These are phyloP conservation scores for Noctua pronuba DNA, from an alignment of 2,888 invertebrate species.

Conservation along the genomic window DNA sequence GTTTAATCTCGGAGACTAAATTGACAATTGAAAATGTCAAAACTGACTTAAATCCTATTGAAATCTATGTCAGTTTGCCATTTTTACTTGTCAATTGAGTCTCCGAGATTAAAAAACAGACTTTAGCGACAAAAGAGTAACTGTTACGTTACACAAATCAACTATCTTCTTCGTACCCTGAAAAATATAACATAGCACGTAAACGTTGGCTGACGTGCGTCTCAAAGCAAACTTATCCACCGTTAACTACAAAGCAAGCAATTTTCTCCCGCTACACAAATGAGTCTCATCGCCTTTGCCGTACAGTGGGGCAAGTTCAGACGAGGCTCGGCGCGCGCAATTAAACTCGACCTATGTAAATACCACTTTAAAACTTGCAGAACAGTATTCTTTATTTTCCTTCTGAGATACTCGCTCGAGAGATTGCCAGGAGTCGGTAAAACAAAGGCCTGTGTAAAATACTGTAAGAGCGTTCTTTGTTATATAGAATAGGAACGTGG, in stretches of 20 bases:
- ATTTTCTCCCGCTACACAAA: constrained; percentile 36
- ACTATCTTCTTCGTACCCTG: neutral
- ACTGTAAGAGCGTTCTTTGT: constrained; percentile 18
- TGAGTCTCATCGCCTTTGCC: constrained; percentile 32
- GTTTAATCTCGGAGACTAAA: no score
- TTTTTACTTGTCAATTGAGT: no score
- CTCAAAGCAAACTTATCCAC: constrained; percentile 24
- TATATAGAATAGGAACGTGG: constrained; percentile 9
- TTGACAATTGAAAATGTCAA: no score
- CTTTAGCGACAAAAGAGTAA: neutral
- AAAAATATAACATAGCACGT: neutral
- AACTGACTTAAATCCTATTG: no score
- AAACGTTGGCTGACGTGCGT: neutral
- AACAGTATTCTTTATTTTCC: constrained; percentile 43
- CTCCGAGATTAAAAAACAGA: no score
- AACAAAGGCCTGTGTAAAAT: constrained; percentile 4
- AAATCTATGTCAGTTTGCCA: no score
- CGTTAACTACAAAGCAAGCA: constrained; percentile 47
- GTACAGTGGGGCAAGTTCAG: constrained; percentile 29
- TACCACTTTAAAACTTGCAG: constrained; percentile 41
- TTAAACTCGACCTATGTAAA: constrained; percentile 58
- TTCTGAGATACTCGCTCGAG: constrained; percentile 12
- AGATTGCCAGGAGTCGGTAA: constrained; percentile 7
- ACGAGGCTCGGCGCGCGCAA: constrained; percentile 31
- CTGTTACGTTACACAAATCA: no score